Evolutionary conservation across 2,113 vertebrate species (phyloP).

Genomic region (Axis porcinus): DNA sequence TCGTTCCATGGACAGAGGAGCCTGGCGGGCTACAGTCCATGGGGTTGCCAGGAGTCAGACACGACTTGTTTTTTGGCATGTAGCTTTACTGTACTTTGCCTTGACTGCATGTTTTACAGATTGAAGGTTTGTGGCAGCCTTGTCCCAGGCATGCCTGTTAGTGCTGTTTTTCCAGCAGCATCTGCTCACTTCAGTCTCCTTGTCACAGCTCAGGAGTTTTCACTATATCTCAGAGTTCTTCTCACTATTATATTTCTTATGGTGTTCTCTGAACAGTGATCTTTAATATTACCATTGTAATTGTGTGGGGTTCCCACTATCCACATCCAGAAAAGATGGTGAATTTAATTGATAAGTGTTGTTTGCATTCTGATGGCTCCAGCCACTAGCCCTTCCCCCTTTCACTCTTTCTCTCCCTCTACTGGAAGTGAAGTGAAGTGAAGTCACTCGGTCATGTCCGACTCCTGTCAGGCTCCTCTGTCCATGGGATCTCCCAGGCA

Average conservation of each 20-base stretch:
- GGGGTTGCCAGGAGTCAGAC: not conserved
- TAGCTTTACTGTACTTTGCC: not conserved
- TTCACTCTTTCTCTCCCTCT: not conserved
- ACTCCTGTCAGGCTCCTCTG: not conserved
- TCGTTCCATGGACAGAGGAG: not conserved
- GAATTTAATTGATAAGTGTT: not conserved
- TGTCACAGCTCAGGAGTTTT: not conserved
- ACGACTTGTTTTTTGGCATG: not conserved
- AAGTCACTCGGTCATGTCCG: not conserved
- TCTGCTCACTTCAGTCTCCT: not conserved
- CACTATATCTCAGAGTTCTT: not conserved
- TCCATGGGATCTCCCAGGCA: not conserved
- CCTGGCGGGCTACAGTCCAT: not conserved
- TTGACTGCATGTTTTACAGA: not conserved
- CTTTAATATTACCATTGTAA: not conserved
- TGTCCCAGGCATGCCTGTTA: not conserved
- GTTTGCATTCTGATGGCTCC: not conserved
- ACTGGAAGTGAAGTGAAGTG: not conserved
- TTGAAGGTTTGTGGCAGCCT: not conserved
- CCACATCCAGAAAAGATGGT: not conserved
- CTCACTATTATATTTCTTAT: not conserved
- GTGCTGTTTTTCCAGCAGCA: not conserved
- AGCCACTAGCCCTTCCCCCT: not conserved
- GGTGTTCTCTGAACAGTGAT: not conserved
- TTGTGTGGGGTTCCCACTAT: not conserved